These are phyloP conservation scores for Lordiphosa mommai DNA, from an alignment of 1,140 invertebrate species.

Conservation along the genomic window DNA sequence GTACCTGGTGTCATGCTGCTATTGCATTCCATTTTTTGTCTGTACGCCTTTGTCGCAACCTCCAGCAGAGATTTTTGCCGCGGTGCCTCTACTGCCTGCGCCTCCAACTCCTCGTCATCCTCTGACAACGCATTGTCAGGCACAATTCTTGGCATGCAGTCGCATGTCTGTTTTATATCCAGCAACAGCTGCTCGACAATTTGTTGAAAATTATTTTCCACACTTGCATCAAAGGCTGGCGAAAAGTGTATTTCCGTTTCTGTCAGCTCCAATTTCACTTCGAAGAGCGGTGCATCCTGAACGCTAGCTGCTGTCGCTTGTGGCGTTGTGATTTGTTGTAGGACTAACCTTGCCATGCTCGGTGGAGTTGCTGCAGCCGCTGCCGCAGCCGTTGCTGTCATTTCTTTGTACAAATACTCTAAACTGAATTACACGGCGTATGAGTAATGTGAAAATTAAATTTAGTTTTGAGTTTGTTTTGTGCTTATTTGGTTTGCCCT, in stretches of 20 bases:
- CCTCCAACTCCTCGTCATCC: conserved; percentile 17
- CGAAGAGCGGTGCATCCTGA: conserved; percentile 69
- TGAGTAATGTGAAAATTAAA: conserved; percentile 79
- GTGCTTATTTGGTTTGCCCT: conserved; percentile 55
- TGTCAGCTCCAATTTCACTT: conserved; percentile 78
- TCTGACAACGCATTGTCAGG: conserved; percentile 69
- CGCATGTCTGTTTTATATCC: conserved; percentile 78
- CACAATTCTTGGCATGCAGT: conserved; percentile 77
- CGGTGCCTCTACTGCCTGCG: not conserved
- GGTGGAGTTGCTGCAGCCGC: conserved; percentile 6
- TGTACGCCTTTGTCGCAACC: conserved; percentile 25
- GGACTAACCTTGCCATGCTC: conserved; percentile 5
- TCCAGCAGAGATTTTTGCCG: not conserved
- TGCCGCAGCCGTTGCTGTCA: conserved; percentile 50
- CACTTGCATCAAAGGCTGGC: conserved; percentile 73
- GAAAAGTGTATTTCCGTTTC: conserved; percentile 77
- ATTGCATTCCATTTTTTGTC: conserved; percentile 36
- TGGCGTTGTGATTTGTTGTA: conserved; percentile 17
- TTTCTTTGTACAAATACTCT: conserved; percentile 79
- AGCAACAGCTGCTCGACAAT: conserved; percentile 78
- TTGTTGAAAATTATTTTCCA: conserved; percentile 79
- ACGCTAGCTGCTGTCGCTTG: conserved; percentile 10
- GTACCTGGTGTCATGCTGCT: conserved; percentile 13
- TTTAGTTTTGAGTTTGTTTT: conserved; percentile 71
- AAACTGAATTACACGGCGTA: conserved; percentile 79